A percentile compares a stretch with the other conserved stretches of the same genome.
These are phyloP conservation scores for Tinea semifulvella DNA, from an alignment of 2,888 invertebrate genomes.

Conservation along the genomic window DNA sequence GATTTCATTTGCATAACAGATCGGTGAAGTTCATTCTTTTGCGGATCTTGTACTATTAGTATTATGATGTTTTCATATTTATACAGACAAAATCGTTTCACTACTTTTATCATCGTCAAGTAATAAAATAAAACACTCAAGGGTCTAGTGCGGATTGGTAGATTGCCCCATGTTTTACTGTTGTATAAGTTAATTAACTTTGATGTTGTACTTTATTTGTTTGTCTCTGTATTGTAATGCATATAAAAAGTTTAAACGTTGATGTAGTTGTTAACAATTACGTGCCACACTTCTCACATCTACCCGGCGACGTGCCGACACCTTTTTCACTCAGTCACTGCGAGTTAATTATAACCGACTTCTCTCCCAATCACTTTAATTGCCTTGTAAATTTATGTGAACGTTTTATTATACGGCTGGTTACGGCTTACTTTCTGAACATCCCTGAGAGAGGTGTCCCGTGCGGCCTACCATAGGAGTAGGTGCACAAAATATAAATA, in stretches of 20 bases:
- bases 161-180: too few relatives aligned
- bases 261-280: constrained; percentile 12
- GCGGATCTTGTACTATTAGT: too few relatives aligned
- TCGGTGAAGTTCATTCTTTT: too few relatives aligned
- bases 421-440: constrained; percentile 11
- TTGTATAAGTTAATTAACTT: too few relatives aligned
- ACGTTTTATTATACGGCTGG: constrained; percentile 13
- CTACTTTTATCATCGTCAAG: too few relatives aligned
- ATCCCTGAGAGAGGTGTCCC: neutral
- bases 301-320: constrained; percentile 14
- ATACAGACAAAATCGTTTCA: too few relatives aligned
- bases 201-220: neutral
- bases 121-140: too few relatives aligned
- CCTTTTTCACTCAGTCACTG: constrained; percentile 14
- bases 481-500: too few relatives aligned
- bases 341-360: constrained; percentile 15
- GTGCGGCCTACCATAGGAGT: constrained; percentile 6
- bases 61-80: too few relatives aligned
- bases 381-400: constrained; percentile 15
- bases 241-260: constrained; percentile 3
- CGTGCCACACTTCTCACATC: constrained; percentile 11
- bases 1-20: too few relatives aligned
- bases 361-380: constrained; percentile 15
- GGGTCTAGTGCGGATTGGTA: too few relatives aligned
- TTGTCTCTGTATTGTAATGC: constrained; percentile 1